Base-by-base conservation (phyloP, 2,888 invertebrate genomes). In the Abscondita cerata region DNA sequence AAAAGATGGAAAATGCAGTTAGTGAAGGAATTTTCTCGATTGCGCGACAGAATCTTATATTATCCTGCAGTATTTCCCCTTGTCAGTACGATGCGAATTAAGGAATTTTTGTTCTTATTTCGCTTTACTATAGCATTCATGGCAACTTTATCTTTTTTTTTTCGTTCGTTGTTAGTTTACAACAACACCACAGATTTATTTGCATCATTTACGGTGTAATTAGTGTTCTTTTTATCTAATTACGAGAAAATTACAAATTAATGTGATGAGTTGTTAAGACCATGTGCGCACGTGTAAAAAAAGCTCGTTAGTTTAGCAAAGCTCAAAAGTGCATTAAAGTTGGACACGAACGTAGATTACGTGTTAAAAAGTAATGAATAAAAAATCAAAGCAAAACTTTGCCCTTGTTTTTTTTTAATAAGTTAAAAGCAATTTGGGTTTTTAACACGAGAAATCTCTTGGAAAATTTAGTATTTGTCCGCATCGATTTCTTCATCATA, bases 351-450 rank as follows among this genome's bases (percentile, higher is more conserved):
- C 15, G 18, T 44, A 36, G 12, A 36, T 20, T 25, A 15, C 18
- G 47, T 33, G 54, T 54, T 54, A 54, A 48, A 48, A 59, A 59
- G 36, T 59, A 46, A 53, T 53, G 48, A 36, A 55, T 38, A 55
- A 58, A 44, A 41, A 47, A 59, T 18, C 41, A 52, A 47, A 41
- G 50, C 34, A 46, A 38, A 58, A 52, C 36, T 59, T 53, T 53
- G 53, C 31, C 44, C 53, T 25, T 31, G 53, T 53, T 53, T 57
- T 59, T 58, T 31, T 36, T n/a, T 46, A 59, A 47, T 47, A 59
- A 59, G 52, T 59, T 59, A 59, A 44, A 52, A 44, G 52, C 51
- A 52, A 51, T 52, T 59, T 59, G 12, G 38, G 59, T 54, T 53
- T 38, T 36, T 58, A 25, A 51, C 52, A 52, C 52, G 52, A 40